Base-by-base conservation (phyloP, 2,888 invertebrate species). In the Elaeidobius kamerunicus region DNA sequence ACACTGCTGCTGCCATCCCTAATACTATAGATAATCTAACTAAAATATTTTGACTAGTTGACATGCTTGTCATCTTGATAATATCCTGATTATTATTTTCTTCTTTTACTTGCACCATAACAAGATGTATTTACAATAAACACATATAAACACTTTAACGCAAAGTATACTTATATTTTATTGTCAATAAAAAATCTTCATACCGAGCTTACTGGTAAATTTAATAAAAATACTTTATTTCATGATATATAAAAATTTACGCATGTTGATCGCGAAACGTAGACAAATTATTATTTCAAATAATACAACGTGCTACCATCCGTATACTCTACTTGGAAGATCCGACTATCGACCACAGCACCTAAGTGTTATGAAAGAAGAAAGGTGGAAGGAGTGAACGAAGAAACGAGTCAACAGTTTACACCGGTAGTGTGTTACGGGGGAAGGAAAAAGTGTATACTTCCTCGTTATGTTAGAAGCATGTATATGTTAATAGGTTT, bases 11-110 rank as follows among this genome's bases (percentile, higher is more conserved):
- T 44, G 81, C 74, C 70, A 86, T 80, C 56, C 84, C 81, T 64
- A 78, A 74, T 63, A 86, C 76, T 66, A 86, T 79, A 16, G 82
- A 78, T 65, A 81, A 76, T 74, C 84, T 79, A 65, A 85, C 79
- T 67, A 84, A 75, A 74, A 81, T 77, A 75, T 78, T 70, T 62
- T 69, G 69, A 20, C 65, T 63, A 23, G 67, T 62, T 35, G 67
- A 51, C 45, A 55, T 43, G 5, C 41, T 12, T n/a, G 56, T 35
- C 49, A 56, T 56, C 9, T 52, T 47, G 20, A 38, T 44, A 1
- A 7, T n/a, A 20, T 50, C 43, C n/a, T 32, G 43, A 43, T 53
- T 54, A 18, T 52, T 55, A 20, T 46, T 42, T 16, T 49, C 16
- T 39, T 52, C 49, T 35, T 14, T 2, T 7, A n/a, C 15, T 20